Evolutionary conservation across 2,888 invertebrate genomes (phyloP).

Genomic region (Drosophila algonquin): DNA sequence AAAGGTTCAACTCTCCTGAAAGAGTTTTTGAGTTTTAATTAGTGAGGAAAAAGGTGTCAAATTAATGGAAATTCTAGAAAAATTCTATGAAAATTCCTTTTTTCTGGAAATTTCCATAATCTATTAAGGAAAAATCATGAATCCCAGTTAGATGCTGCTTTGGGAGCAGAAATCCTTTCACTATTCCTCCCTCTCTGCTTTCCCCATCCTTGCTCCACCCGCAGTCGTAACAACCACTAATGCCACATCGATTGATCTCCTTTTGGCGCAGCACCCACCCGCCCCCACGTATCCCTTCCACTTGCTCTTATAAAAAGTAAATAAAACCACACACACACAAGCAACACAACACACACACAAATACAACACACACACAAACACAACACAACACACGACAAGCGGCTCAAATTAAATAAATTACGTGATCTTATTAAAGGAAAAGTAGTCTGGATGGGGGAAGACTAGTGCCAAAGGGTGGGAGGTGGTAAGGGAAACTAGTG

Average conservation of each 20-base stretch:
- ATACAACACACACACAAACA: not conserved
- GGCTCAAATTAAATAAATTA: constrained; percentile 71
- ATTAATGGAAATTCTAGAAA: no score
- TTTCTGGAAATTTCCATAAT: not conserved
- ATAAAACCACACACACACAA: not conserved
- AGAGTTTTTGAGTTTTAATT: no score
- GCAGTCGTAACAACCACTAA: constrained; percentile 5
- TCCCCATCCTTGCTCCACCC: no score
- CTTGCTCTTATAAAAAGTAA: constrained; percentile 5
- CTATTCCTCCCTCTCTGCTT: no score
- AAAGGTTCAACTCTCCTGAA: no score
- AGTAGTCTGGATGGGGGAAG: constrained; percentile 13
- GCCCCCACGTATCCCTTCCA: not conserved
- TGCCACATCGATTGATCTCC: constrained; percentile 27
- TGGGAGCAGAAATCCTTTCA: no score
- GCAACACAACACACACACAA: no score
- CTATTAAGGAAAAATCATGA: not conserved
- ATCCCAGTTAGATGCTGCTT: not conserved
- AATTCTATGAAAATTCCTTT: no score
- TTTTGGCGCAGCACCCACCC: not conserved
- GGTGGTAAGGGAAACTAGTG: not conserved
- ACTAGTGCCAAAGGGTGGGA: not conserved
- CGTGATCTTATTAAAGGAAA: constrained; percentile 72
- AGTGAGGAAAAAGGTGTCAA: no score
- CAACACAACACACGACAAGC: constrained; percentile 18